A percentile compares a stretch with the other conserved stretches of the same genome.
These are phyloP conservation scores for Aradus depressus DNA, from an alignment of 2,888 invertebrate species.

Conservation along the genomic window DNA sequence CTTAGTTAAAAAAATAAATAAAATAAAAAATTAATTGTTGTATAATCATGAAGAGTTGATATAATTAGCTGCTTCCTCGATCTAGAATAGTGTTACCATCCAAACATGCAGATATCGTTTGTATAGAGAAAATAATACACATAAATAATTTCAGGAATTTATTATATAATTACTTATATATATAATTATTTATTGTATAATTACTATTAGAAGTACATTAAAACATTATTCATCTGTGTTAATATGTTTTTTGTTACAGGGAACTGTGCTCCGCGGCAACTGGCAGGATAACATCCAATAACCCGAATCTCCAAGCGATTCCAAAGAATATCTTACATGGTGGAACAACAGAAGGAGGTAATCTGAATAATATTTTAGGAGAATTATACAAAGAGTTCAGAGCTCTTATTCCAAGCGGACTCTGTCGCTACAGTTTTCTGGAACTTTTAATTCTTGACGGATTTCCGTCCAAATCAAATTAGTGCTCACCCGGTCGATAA, in stretches of 20 bases:
- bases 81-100: too few relatives aligned
- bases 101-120: too few relatives aligned
- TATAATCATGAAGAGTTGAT: too few relatives aligned
- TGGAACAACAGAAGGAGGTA: not conserved
- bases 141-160: not conserved
- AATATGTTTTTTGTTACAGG: slow-evolving; percentile 34
- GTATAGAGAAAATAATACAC: not conserved
- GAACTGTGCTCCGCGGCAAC: slow-evolving; percentile 42
- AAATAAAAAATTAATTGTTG: too few relatives aligned
- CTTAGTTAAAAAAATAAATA: too few relatives aligned
- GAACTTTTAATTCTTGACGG: too few relatives aligned
- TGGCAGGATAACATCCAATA: slow-evolving; percentile 41
- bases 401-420: too few relatives aligned
- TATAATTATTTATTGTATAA: not conserved
- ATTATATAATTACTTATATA: not conserved
- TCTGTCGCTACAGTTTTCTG: too few relatives aligned
- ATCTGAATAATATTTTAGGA: not conserved
- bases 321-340: slow-evolving; percentile 39
- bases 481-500: too few relatives aligned
- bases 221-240: not conserved
- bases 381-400: too few relatives aligned
- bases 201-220: not conserved
- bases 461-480: too few relatives aligned
- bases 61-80: too few relatives aligned
- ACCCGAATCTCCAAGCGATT: slow-evolving; percentile 44